Evolutionary conservation across 64 coral and sea anemone genomes (phyloP).

Genomic region (Dendronephthya gigantea): DNA sequence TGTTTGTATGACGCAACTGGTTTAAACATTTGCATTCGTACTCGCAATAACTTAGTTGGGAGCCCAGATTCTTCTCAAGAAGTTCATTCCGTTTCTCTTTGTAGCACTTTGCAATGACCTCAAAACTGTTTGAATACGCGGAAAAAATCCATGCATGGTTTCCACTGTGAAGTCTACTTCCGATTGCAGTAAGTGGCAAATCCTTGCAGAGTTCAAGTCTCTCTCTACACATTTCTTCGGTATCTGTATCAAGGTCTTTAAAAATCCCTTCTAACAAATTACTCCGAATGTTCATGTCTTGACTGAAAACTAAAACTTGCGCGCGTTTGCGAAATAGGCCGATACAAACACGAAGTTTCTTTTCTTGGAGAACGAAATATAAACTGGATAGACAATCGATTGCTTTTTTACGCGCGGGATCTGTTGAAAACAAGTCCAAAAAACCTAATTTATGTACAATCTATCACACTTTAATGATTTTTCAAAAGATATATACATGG

Average conservation of each 20-base stretch:
- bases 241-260: neutral
- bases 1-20: neutral
- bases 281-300: neutral
- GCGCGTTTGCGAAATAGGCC: neutral
- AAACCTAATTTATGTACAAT: too few relatives aligned
- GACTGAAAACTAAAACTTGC: neutral
- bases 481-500: too few relatives aligned
- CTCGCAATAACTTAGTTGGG: neutral
- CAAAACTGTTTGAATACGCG: neutral
- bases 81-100: neutral
- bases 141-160: neutral
- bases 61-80: neutral
- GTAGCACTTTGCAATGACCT: neutral
- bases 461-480: too few relatives aligned
- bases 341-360: neutral
- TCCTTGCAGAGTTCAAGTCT: neutral
- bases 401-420: neutral
- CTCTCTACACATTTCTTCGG: neutral
- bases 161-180: neutral
- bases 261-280: neutral
- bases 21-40: neutral
- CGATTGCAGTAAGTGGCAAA: neutral
- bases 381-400: neutral
- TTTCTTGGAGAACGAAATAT: neutral
- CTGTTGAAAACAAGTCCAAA: too few relatives aligned